Evolutionary conservation across 1,140 invertebrate genomes (phyloP).

Genomic region (Muscidifurax raptorellus): DNA sequence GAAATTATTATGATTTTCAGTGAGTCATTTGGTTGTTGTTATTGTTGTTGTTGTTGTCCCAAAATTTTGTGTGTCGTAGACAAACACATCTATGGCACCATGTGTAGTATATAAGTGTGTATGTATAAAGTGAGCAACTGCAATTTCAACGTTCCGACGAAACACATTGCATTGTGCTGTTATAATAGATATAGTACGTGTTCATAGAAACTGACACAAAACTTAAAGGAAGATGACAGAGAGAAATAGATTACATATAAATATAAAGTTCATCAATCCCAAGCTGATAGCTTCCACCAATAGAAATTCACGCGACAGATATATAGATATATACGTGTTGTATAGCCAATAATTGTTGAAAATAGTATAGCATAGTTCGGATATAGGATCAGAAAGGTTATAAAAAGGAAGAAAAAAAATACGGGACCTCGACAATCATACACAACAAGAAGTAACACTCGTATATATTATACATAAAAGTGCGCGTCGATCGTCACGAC

Average conservation of each 20-base stretch:
- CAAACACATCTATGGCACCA: background rate
- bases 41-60: no score
- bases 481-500: background rate
- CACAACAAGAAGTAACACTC: background rate
- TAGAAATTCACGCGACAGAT: no score
- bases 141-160: background rate
- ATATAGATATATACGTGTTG: no score
- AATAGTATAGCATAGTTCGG: no score
- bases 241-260: background rate
- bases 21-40: no score
- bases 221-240: background rate
- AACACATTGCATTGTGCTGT: background rate
- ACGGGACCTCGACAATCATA: background rate
- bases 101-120: background rate
- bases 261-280: background rate
- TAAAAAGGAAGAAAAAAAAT: no score
- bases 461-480: no score
- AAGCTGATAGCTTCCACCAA: background rate
- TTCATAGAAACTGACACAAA: background rate
- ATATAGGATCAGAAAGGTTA: no score
- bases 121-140: background rate
- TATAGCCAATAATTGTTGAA: no score
- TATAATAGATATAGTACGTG: background rate
- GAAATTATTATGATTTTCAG: no score
- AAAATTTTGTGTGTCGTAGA: background rate